Conservation (phyloP, 2,113 vertebrate genomes). For the Litocranius walleri region DNA sequence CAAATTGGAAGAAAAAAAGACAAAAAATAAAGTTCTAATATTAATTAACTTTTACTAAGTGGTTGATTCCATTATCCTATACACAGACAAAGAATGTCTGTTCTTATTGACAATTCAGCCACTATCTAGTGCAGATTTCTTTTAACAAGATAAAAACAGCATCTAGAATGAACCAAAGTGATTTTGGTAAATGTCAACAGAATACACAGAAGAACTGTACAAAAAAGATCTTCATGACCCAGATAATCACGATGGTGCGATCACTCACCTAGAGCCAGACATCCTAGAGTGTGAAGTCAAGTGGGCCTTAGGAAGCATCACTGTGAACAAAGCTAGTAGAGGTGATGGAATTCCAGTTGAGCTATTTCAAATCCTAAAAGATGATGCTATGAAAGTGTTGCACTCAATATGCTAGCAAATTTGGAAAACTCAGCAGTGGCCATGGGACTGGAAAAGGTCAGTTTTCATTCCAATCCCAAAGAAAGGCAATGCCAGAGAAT, state of each 20-base stretch:
- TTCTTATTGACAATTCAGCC: neutral
- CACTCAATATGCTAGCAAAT: neutral
- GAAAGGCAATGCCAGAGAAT: neutral
- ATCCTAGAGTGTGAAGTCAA: neutral
- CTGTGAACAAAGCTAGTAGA: neutral
- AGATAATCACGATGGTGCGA: neutral
- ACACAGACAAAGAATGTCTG: neutral
- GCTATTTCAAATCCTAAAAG: neutral
- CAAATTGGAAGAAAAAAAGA: neutral
- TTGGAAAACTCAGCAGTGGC: neutral
- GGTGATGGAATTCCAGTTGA: neutral
- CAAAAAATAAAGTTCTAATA: neutral
- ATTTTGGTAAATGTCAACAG: neutral
- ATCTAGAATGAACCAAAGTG: neutral
- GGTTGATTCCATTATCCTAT: neutral
- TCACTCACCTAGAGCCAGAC: neutral
- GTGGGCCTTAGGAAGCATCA: neutral
- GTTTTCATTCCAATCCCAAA: neutral
- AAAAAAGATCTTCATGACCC: neutral
- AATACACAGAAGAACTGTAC: neutral
- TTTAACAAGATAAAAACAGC: constrained; percentile 1
- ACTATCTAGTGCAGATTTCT: neutral
- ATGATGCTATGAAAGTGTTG: neutral
- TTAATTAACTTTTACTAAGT: neutral
- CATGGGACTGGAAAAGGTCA: neutral